A percentile compares a stretch with the other conserved stretches of the same genome.
These are phyloP conservation scores for Synergus umbraculus DNA, from an alignment of 2,888 invertebrate genomes.

Conservation along the genomic window DNA sequence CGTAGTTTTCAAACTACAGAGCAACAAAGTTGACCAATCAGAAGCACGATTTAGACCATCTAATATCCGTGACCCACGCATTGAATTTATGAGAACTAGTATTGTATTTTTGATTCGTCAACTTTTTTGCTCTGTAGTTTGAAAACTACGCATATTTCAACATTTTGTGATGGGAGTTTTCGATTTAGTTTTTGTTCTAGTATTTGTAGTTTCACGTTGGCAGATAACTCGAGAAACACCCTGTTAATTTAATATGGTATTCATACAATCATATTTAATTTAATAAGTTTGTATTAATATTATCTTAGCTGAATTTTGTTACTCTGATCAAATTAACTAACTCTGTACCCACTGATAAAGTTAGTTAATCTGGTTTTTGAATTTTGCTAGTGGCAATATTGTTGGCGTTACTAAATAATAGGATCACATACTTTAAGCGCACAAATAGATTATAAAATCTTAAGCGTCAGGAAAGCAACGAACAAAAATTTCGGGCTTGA, in stretches of 20 bases:
- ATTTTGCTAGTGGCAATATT: conserved; percentile 33
- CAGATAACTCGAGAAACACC: too few species aligned
- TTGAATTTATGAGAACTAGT: too few species aligned
- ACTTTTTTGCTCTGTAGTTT: too few species aligned
- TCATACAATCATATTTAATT: neutral
- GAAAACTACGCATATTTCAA: too few species aligned
- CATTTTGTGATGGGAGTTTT: too few species aligned
- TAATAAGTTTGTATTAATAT: neutral
- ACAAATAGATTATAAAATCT: conserved; percentile 34
- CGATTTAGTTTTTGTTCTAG: too few species aligned
- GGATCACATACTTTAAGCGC: conserved; percentile 37
- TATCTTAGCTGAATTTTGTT: neutral
- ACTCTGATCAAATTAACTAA: neutral
- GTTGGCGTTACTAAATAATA: conserved; percentile 33
- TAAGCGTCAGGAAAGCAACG: conserved; percentile 27
- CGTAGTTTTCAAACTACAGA: too few species aligned
- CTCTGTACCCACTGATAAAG: neutral
- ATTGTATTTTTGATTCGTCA: too few species aligned
- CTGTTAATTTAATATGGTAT: neutral
- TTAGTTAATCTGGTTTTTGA: neutral
- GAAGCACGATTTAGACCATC: too few species aligned
- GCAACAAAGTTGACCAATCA: too few species aligned
- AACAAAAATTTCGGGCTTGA: conserved; percentile 18
- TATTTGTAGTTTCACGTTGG: too few species aligned
- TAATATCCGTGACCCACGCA: too few species aligned